Evolutionary conservation across 2,888 invertebrate genomes (phyloP).

Genomic region (Lagria hirta): DNA sequence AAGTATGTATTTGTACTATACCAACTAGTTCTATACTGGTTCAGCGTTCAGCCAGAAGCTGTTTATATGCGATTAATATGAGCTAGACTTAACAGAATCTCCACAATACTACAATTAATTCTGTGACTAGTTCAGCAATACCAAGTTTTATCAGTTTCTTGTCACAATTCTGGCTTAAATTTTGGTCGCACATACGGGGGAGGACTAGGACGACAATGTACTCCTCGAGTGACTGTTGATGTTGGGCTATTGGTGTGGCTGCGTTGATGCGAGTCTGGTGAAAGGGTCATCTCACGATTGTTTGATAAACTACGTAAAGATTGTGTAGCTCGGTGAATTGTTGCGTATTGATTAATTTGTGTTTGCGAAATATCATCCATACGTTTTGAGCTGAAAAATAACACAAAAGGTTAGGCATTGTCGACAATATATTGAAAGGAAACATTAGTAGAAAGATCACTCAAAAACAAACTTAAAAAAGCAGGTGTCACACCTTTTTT

Average conservation of each 20-base stretch:
- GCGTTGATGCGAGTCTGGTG: conserved; percentile 45
- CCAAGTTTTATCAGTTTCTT: conserved; percentile 57
- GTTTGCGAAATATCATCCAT: conserved; percentile 56
- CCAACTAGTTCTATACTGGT: too few relatives aligned
- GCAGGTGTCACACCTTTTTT: conserved; percentile 30
- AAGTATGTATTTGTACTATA: too few relatives aligned
- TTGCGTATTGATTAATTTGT: conserved; percentile 66
- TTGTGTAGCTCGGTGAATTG: conserved; percentile 60
- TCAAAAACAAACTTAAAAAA: conserved; percentile 12
- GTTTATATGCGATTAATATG: too few relatives aligned
- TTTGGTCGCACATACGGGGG: conserved; percentile 61
- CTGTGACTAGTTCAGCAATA: conserved; percentile 57
- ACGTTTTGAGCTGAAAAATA: conserved; percentile 47
- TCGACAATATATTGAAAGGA: conserved; percentile 11
- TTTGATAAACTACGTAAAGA: conserved; percentile 62
- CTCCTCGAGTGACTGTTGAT: conserved; percentile 47
- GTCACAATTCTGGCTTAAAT: conserved; percentile 61
- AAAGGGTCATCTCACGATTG: conserved; percentile 42
- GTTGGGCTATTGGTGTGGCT: conserved; percentile 50
- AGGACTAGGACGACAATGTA: conserved; percentile 59
- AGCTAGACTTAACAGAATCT: too few relatives aligned
- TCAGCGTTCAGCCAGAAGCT: too few relatives aligned
- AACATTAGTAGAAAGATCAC: conserved; percentile 13
- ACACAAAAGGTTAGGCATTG: conserved; percentile 9
- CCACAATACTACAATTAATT: too few relatives aligned